A percentile compares a stretch with the other conserved stretches of the same genome.
phyloP scores from a whole-genome alignment of 2,888 invertebrate species.

The Sesia bembeciformis region DNA sequence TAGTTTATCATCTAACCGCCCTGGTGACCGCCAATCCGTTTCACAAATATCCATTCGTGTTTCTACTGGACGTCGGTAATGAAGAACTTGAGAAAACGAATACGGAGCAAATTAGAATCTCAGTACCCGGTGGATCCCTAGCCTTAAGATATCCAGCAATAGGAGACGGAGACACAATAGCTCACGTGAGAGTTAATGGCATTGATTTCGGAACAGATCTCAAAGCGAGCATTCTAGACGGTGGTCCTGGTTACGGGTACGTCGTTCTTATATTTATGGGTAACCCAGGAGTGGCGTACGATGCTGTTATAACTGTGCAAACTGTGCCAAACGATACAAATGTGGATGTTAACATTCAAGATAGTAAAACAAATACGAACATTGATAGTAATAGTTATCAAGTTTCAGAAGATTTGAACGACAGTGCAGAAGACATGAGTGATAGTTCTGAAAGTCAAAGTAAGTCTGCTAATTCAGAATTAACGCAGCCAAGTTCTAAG shows the following conservation, averaged over 20 bases:
- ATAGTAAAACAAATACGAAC: slow-evolving; percentile 2
- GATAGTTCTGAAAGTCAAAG: slow-evolving; percentile 14
- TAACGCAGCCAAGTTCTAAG: slow-evolving; percentile 38
- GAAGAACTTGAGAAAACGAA: slow-evolving; percentile 55
- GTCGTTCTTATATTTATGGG: slow-evolving; percentile 55
- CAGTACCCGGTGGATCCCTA: slow-evolving; percentile 55
- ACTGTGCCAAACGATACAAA: slow-evolving; percentile 26
- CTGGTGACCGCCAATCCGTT: slow-evolving; percentile 41
- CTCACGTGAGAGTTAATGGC: slow-evolving; percentile 57
- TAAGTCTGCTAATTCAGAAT: slow-evolving; percentile 24
- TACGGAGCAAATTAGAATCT: slow-evolving; percentile 53
- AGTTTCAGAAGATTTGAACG: slow-evolving; percentile 26
- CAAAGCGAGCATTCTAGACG: slow-evolving; percentile 56
- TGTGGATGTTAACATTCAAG: slow-evolving; percentile 6
- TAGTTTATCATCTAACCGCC: slow-evolving; percentile 25
- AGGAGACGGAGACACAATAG: slow-evolving; percentile 46
- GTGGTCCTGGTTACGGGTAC: slow-evolving; percentile 62
- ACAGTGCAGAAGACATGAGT: slow-evolving; percentile 22
- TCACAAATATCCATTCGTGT: slow-evolving; percentile 59
- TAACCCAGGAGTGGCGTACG: slow-evolving; percentile 44
- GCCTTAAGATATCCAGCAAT: slow-evolving; percentile 56
- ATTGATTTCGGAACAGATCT: slow-evolving; percentile 61
- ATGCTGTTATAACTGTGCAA: slow-evolving; percentile 53
- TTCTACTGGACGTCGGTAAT: slow-evolving; percentile 60
- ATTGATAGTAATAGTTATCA: slow-evolving; percentile 6